Base-by-base conservation (phyloP, 2,888 invertebrate genomes). In the Eilema sororculum region DNA sequence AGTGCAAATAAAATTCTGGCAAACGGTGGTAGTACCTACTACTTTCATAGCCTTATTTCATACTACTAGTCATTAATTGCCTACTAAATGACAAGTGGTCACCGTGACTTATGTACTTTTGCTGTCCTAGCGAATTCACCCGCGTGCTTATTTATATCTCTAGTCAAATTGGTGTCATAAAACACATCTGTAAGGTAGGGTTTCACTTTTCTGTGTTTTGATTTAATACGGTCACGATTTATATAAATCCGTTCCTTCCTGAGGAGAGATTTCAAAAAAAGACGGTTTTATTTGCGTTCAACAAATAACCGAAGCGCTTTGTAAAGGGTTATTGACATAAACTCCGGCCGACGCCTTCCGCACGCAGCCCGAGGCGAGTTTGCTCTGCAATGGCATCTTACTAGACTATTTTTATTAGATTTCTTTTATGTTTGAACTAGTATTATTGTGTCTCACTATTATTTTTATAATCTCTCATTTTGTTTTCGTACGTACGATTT, bases 271-370 rank as follows among this genome's bases (percentile, higher is more conserved):
- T 71, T 76, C 37, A 65, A 22, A 75, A 41, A 66, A 68, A 69
- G 64, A 69, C 68, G 58, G 73, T 73, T 79, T 57, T 80, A 73
- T 79, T 80, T 72, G 67, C 76, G 62, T 71, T 57, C 22, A 62
- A 60, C 71, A 74, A 80, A 74, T 65, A 68, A 41, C 12, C 67
- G 52, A 57, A 33, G 64, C 67, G 64, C 72, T 57, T 58, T 71
- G 28, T 60, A 58, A 60, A 66, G 57, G 68, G 46, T 66, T 74
- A 71, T 73, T 71, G 79, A 61, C 56, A 62, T 62, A 61, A 37
- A 56, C 52, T 28, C 66, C 65, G 72, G 63, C 65, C 59, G 62
- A 20, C 25, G 33, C 37, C n/a, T 64, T 68, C 22, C 37, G 5
- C 13, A 33, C 24, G 8, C 3, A 30, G 12, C 9, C 33, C 41